Base-by-base conservation (phyloP, 2,797 vertebrate genomes). In the Triplophysa yarkandensis region DNA sequence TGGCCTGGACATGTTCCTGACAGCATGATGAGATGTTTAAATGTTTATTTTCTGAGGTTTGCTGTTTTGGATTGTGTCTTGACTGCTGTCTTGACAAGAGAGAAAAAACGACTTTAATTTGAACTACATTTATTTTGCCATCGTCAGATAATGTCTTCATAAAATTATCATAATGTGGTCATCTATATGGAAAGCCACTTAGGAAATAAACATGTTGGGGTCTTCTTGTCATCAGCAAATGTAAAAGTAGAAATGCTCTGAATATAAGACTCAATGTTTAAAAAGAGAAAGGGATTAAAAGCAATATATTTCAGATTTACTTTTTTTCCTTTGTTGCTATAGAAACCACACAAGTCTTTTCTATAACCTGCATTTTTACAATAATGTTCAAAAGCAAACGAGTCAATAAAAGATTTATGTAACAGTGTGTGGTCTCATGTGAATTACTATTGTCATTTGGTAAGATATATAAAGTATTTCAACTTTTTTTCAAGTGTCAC, bases 201-300 rank as follows among this genome's bases (percentile, higher is more conserved):
- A 89, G 81, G 84, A 76, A 86, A 85, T 82, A 75, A 80, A 74
- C 58, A 78, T 81, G 30, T 58, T 58, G 44, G 58, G 30, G 44
- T 62, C 57, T 65, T 71, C 71, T 79, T 44, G 28, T 63, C 66
- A 62, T 52, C 54, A 66, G 64, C 57, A 54, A 41, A 91, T 98
- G 94, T 98, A 94, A 86, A 96, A 95, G 94, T 82, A 87, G 83
- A 83, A 66, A 88, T 92, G 91, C 83, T 92, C 94, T 93, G 91
- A 90, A 93, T 94, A 93, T 91, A 93, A 92, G 93, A 94, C 96
- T 95, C 95, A 94, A 95, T 95, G 93, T 87, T 86, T 93, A 93
- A 92, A 92, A 87, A 86, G 62, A 77, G 83, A 92, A 90, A 90
- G 83, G 55, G 16, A 81, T 68, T 74, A 57, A 69, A 83, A 83